phyloP scores from a whole-genome alignment of 2,797 vertebrate species.

The Alauda arvensis region DNA sequence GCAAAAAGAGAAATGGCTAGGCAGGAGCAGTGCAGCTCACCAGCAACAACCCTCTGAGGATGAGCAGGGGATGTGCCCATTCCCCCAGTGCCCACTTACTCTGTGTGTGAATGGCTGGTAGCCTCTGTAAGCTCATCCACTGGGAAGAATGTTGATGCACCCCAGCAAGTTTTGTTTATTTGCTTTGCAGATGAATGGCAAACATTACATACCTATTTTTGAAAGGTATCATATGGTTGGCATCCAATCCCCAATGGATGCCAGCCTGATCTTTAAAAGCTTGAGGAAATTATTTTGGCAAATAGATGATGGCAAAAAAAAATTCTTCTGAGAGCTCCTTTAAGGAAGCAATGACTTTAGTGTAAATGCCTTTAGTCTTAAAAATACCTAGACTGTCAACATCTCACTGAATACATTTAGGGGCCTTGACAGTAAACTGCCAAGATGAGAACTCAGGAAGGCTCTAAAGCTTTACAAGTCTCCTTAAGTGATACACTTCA shows the following conservation, averaged over 20 bases:
- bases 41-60: neutral
- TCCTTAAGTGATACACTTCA: neutral
- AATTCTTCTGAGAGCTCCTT: constrained; percentile 5
- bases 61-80: neutral
- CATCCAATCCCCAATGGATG: neutral
- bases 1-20: neutral
- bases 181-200: neutral
- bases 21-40: neutral
- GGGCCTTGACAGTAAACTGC: constrained; percentile 31
- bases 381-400: constrained; percentile 47
- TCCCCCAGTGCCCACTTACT: neutral
- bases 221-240: neutral
- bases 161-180: neutral
- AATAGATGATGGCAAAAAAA: constrained; percentile 13
- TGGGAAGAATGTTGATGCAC: neutral
- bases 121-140: neutral
- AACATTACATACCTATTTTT: neutral
- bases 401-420: constrained; percentile 52
- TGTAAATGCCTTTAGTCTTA: neutral
- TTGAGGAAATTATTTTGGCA: neutral
- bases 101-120: neutral
- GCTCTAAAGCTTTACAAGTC: constrained; percentile 19
- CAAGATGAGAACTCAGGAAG: neutral
- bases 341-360: neutral
- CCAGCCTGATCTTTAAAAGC: constrained; percentile 17